Conservation (phyloP, 2,113 vertebrate species). For the Salvelinus namaycush region DNA sequence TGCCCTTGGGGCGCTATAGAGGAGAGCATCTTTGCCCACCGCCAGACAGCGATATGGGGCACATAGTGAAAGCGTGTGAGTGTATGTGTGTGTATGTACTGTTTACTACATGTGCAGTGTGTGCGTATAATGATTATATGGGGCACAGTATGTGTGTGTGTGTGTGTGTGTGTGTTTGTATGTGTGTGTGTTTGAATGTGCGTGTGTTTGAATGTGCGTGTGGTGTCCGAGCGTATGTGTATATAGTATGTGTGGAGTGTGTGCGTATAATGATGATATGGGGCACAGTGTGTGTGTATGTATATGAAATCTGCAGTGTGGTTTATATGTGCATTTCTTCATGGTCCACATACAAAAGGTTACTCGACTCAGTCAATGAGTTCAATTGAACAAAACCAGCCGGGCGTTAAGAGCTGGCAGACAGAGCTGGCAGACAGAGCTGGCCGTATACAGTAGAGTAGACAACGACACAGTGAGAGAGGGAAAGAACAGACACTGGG, state of each 20-base stretch:
- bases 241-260: background rate
- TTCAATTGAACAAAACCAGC: slow-evolving; percentile 65
- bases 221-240: background rate
- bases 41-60: slow-evolving; percentile 34
- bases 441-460: slow-evolving; percentile 8
- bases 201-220: background rate
- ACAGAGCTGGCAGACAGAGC: slow-evolving; percentile 23
- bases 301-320: no score
- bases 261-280: no score
- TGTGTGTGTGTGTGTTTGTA: background rate
- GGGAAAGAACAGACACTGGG: slow-evolving; percentile 47
- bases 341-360: slow-evolving; percentile 66
- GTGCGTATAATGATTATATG: no score
- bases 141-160: background rate
- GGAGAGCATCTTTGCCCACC: slow-evolving; percentile 40
- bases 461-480: slow-evolving; percentile 39
- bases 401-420: slow-evolving; percentile 38
- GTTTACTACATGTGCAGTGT: no score
- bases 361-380: slow-evolving; percentile 63
- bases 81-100: no score
- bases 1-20: slow-evolving; percentile 39
- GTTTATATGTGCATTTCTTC: slow-evolving; percentile 41
- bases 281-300: no score
- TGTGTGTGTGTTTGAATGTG: background rate
- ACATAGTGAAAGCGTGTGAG: no score